These are phyloP conservation scores for Drosophila subsilvestris DNA, from an alignment of 2,888 invertebrate species.

Conservation along the genomic window DNA sequence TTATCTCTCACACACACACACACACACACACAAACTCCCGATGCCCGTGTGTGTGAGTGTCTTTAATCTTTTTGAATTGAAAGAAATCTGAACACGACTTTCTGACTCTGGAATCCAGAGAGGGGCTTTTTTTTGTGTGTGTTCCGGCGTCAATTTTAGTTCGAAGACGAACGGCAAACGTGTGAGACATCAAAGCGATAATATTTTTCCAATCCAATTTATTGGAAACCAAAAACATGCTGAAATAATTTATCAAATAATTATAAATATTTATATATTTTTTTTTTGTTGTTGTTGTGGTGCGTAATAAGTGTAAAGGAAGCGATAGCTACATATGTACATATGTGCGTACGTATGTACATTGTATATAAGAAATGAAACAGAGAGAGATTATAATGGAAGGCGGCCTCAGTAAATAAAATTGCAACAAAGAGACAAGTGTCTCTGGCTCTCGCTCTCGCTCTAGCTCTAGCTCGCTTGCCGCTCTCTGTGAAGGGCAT, in stretches of 20 bases:
- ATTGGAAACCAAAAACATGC: constrained; percentile 6
- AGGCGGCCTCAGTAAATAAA: constrained; percentile 18
- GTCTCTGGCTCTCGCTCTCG: not conserved
- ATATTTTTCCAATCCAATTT: constrained; percentile 8
- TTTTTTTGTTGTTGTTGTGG: not conserved
- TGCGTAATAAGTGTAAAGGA: constrained; percentile 14
- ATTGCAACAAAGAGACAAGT: constrained; percentile 23
- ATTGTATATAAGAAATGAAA: not conserved
- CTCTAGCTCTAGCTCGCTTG: not conserved
- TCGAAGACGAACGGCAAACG: constrained; percentile 49
- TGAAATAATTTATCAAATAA: not conserved
- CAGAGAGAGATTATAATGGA: constrained; percentile 6
- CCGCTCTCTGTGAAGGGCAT: constrained; percentile 40
- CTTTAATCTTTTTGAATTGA: constrained; percentile 75
- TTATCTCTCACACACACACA: constrained; percentile 31
- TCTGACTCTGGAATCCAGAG: constrained; percentile 33
- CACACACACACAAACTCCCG: constrained; percentile 18
- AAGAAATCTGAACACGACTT: constrained; percentile 69
- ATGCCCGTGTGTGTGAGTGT: constrained; percentile 24
- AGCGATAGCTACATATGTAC: too few species aligned
- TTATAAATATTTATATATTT: constrained; percentile 1
- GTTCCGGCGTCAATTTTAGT: constrained; percentile 56
- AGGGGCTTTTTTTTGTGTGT: constrained; percentile 47
- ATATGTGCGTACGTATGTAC: too few species aligned
- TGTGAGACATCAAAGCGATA: constrained; percentile 33